phyloP scores from a whole-genome alignment of 2,888 invertebrate species.

The Hirtodrosophila confusa region DNA sequence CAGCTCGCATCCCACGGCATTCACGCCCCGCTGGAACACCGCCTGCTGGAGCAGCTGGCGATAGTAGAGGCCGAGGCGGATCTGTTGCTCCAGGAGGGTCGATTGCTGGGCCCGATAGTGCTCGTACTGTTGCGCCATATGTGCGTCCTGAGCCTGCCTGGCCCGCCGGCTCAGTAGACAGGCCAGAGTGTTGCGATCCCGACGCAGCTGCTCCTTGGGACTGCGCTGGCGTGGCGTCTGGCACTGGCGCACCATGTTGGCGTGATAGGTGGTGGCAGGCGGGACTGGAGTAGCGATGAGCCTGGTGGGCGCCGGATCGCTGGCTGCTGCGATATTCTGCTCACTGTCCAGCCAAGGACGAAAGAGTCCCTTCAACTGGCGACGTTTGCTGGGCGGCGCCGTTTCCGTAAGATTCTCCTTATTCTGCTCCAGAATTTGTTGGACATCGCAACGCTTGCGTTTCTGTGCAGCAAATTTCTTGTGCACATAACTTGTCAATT shows the following conservation, averaged over 20 bases:
- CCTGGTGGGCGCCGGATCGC: conserved; percentile 2
- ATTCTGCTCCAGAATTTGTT: conserved; percentile 32
- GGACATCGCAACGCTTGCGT: conserved; percentile 46
- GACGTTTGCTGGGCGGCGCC: conserved; percentile 42
- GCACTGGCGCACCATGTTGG: conserved; percentile 68
- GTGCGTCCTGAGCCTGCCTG: conserved; percentile 59
- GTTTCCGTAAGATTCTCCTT: conserved; percentile 25
- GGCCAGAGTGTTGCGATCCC: conserved; percentile 70
- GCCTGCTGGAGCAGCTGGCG: conserved; percentile 70
- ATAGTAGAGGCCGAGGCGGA: conserved; percentile 70
- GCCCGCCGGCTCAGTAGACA: conserved; percentile 64
- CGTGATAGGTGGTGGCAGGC: conserved; percentile 47
- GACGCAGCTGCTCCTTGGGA: conserved; percentile 76
- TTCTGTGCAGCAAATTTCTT: conserved; percentile 57
- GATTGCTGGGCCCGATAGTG: conserved; percentile 52
- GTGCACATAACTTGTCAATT: conserved; percentile 44
- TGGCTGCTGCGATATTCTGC: conserved; percentile 21
- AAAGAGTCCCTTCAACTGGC: conserved; percentile 46
- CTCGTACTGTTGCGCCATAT: conserved; percentile 63
- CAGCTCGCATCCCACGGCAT: conserved; percentile 7
- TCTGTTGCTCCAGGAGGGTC: conserved; percentile 59
- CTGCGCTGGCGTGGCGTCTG: conserved; percentile 53
- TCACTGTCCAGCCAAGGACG: conserved; percentile 66
- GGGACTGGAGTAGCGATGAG: background rate
- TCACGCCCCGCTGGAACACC: conserved; percentile 46